These are phyloP conservation scores for Drosophila phalerata DNA, from an alignment of 2,888 invertebrate genomes.

Conservation along the genomic window DNA sequence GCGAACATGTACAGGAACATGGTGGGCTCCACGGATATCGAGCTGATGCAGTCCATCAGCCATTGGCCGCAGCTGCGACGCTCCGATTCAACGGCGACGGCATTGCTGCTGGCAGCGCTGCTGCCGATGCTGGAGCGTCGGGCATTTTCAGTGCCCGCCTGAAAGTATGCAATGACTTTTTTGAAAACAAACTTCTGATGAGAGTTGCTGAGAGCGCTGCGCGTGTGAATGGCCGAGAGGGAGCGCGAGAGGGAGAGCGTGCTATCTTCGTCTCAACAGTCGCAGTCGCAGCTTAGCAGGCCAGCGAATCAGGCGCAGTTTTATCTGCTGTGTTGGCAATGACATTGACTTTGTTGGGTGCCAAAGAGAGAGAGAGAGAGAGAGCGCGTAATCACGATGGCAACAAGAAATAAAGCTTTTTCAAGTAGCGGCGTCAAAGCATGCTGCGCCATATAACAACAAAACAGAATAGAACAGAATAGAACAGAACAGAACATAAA, in stretches of 20 bases:
- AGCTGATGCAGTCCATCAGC: constrained; percentile 29
- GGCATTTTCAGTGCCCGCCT: constrained; percentile 54
- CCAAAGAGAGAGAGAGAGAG: neutral
- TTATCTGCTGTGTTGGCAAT: constrained; percentile 17
- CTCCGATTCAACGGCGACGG: constrained; percentile 3
- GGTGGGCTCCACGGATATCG: constrained; percentile 93
- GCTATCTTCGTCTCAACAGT: neutral
- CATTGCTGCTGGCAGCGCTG: constrained; percentile 44
- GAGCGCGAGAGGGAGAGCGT: neutral
- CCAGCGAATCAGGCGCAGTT: constrained; percentile 17
- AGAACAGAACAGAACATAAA: neutral
- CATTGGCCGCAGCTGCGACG: constrained; percentile 28
- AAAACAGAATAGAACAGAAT: neutral
- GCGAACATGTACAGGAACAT: constrained; percentile 96
- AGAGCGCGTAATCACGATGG: constrained; percentile 6
- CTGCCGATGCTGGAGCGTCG: constrained; percentile 52
- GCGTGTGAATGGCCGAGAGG: neutral
- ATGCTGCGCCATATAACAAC: neutral
- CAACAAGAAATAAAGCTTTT: constrained; percentile 8
- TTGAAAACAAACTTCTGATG: neutral
- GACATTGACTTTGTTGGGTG: neutral
- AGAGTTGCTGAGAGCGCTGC: neutral
- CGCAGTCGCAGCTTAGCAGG: constrained; percentile 7
- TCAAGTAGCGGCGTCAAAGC: neutral
- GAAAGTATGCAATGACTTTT: constrained; percentile 61